Evolutionary conservation across 2,888 invertebrate genomes (phyloP).

Genomic region (Heteromurus nitidus): DNA sequence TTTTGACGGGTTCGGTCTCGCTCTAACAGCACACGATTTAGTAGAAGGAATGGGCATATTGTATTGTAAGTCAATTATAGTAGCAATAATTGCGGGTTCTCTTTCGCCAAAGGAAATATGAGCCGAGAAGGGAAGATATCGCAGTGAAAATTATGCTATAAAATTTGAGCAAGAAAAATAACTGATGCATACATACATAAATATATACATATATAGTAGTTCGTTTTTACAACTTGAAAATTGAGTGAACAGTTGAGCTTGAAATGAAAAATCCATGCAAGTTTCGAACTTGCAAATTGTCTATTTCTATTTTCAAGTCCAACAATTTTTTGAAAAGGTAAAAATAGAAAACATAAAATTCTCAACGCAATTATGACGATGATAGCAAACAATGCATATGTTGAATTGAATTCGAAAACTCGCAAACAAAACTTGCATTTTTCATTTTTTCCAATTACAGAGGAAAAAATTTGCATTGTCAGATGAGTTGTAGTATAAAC

Average conservation of each 20-base stretch:
- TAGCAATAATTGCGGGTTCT: background rate
- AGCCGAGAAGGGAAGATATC: background rate
- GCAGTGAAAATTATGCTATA: no score
- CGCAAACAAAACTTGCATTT: background rate
- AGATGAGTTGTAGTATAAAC: background rate
- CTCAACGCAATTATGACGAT: background rate
- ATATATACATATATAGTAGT: no score
- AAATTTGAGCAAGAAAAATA: no score
- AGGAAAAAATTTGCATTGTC: conserved; percentile 17
- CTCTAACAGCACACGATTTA: background rate
- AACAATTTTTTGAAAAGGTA: background rate
- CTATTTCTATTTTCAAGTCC: no score
- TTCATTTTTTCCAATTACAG: conserved; percentile 1
- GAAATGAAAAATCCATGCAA: no score
- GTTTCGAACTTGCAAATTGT: no score
- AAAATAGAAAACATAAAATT: conserved; percentile 2
- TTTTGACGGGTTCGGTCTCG: no score
- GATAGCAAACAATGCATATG: background rate
- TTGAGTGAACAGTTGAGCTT: no score
- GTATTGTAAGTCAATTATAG: conserved; percentile 1
- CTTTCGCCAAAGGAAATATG: no score
- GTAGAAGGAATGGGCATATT: background rate
- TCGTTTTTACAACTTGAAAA: no score
- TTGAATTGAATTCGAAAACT: background rate
- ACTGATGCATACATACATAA: no score